Evolutionary conservation across 2,888 invertebrate species (phyloP), one percentile per base, ranked within the genome.

Genomic region (Drosophila nigricruria): DNA sequence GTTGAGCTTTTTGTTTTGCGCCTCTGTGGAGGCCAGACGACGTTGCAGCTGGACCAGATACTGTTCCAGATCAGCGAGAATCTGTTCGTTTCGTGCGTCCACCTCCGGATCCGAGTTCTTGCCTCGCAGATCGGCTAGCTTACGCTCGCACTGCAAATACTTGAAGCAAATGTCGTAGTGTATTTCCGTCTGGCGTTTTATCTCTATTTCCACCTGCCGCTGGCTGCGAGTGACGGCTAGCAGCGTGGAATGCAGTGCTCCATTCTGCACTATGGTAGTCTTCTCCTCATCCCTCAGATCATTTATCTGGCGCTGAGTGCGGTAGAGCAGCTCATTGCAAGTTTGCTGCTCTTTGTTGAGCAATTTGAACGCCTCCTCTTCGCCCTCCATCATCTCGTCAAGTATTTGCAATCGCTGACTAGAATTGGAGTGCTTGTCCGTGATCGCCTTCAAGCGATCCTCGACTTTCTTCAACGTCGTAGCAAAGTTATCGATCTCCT

Each of bases 111-210:
- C 92, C 27, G 93, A 83, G 25, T 90, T 81, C 6, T 83, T 90
- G 23, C 93, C 93, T 64, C 93, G 91, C 25, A 93, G 47, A 18
- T 90, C 90, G 3, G 90, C 88, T 4, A 94, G 82, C 45, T 92
- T 91, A 18, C 92, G 92, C 82, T 94, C 93, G 34, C 93, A 61
- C 71, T 93, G 91, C 61, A 94, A 91, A 25, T 93, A 93, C 87
- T 92, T 92, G 62, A 92, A 93, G 23, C 93, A 91, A 91, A 95
- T 92, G 42, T 93, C 93, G 78, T 96, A 96, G 10, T 95, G 92
- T 0, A 94, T 92, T 91, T 96, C 96, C 73, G 95, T 95, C 75
- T 94, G 94, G 49, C 88, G 93, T 79, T 93, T 93, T n/a, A 95
- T 82, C 40, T 93, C 93, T 65, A 93, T 94, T 79, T 94, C 93